These are phyloP conservation scores for Drosophila nigromelanica DNA, from an alignment of 1,140 invertebrate species.

Conservation along the genomic window DNA sequence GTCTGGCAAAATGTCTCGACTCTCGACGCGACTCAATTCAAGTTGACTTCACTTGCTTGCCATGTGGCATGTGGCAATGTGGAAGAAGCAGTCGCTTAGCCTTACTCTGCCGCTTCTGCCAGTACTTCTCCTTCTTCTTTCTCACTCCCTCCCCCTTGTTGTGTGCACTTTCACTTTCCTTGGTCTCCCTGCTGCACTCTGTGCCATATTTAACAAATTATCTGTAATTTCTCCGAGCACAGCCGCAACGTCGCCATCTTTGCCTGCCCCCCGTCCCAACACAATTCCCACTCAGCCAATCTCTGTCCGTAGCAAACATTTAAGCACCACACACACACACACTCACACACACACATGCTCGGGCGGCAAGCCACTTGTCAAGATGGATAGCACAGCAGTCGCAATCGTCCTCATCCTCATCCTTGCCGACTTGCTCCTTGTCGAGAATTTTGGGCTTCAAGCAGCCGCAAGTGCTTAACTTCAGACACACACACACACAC, in stretches of 20 bases:
- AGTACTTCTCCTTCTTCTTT: background rate
- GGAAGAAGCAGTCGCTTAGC: background rate
- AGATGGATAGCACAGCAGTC: slow-evolving; percentile 74
- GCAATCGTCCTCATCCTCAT: slow-evolving; percentile 6
- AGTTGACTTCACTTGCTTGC: slow-evolving; percentile 46
- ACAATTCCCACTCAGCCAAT: background rate
- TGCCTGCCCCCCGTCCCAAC: slow-evolving; percentile 11
- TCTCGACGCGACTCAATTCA: slow-evolving; percentile 65
- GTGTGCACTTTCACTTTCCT: slow-evolving; percentile 67
- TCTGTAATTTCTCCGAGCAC: slow-evolving; percentile 80
- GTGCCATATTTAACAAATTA: slow-evolving; percentile 83
- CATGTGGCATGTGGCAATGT: background rate
- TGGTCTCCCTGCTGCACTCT: slow-evolving; percentile 16
- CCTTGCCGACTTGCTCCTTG: slow-evolving; percentile 20
- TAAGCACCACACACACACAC: slow-evolving; percentile 28
- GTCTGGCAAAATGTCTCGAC: slow-evolving; percentile 81
- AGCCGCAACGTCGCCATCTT: slow-evolving; percentile 48
- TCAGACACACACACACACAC: slow-evolving; percentile 56
- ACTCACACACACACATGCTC: slow-evolving; percentile 11
- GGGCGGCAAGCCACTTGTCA: slow-evolving; percentile 77
- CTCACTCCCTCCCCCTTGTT: slow-evolving; percentile 1
- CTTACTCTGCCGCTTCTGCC: background rate
- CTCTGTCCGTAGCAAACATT: slow-evolving; percentile 45
- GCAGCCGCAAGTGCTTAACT: slow-evolving; percentile 81
- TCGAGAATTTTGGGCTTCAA: slow-evolving; percentile 77